These are phyloP conservation scores for Intellagama lesueurii DNA, from an alignment of 2,797 vertebrate genomes.

Conservation along the genomic window DNA sequence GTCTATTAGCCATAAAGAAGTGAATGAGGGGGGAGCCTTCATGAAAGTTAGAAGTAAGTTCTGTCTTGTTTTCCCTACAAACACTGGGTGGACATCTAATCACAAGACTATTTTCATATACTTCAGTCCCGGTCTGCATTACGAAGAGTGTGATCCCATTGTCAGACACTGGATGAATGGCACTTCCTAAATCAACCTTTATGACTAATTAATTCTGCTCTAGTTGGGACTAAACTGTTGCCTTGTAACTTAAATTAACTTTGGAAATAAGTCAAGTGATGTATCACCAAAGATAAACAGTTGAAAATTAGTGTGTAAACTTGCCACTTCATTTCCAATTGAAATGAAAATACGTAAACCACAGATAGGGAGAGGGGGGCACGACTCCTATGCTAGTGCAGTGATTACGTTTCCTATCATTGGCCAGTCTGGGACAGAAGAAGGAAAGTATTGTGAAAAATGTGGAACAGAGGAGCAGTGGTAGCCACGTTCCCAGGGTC, in stretches of 20 bases:
- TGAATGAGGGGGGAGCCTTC: neutral
- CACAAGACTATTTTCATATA: neutral
- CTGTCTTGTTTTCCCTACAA: neutral
- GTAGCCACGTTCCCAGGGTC: no score
- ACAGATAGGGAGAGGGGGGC: neutral
- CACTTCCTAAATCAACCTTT: neutral
- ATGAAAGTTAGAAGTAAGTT: slow-evolving; percentile 79
- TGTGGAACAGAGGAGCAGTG: neutral
- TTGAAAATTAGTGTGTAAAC: neutral
- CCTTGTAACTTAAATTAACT: neutral
- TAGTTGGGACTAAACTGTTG: neutral
- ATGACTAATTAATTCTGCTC: neutral
- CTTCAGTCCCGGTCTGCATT: neutral
- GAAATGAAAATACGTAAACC: neutral
- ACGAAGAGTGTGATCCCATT: no score
- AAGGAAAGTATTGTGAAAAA: neutral
- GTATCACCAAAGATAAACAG: neutral
- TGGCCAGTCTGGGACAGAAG: neutral
- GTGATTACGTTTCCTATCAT: neutral
- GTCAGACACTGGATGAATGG: no score
- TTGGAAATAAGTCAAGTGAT: neutral
- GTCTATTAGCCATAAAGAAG: slow-evolving; percentile 51
- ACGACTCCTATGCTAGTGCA: neutral
- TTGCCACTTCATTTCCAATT: neutral
- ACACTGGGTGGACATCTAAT: neutral